A percentile compares a stretch with the other conserved stretches of the same genome.
Conservation (phyloP, 2,113 vertebrate species). For the Hyperoodon ampullatus region DNA sequence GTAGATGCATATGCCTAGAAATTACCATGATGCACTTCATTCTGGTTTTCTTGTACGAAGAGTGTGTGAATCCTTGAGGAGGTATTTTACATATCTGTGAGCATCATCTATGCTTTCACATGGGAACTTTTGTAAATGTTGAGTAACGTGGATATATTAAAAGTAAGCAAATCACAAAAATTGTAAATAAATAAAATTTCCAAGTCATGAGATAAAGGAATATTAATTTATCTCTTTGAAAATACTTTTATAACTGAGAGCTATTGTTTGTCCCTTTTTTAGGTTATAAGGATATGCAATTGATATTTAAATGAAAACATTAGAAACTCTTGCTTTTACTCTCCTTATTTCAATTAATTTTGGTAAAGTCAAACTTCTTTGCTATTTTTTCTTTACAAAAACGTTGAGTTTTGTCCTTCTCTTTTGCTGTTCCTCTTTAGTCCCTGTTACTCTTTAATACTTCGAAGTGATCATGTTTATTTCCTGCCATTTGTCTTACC, state of each 20-base stretch:
- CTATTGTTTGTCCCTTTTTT: neutral
- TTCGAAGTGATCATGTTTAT: conserved; percentile 12
- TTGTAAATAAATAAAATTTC: neutral
- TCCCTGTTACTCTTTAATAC: neutral
- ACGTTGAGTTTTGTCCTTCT: neutral
- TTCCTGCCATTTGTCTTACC: neutral
- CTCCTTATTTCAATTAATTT: neutral
- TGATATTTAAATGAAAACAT: conserved; percentile 21
- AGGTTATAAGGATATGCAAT: neutral
- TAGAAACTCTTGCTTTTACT: neutral
- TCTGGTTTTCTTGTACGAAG: neutral
- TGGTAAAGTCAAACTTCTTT: neutral
- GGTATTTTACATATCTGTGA: neutral
- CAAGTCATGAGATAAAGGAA: neutral
- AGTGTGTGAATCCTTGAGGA: neutral
- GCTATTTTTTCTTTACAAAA: neutral
- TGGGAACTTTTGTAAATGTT: neutral
- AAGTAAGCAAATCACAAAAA: neutral
- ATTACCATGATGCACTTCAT: neutral
- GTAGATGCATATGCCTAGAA: neutral
- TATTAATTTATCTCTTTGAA: neutral
- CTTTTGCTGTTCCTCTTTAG: neutral
- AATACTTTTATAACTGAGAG: neutral
- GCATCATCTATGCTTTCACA: neutral
- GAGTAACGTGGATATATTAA: neutral